Conservation (phyloP, 2,888 invertebrate genomes). For the Idaea biselata region DNA sequence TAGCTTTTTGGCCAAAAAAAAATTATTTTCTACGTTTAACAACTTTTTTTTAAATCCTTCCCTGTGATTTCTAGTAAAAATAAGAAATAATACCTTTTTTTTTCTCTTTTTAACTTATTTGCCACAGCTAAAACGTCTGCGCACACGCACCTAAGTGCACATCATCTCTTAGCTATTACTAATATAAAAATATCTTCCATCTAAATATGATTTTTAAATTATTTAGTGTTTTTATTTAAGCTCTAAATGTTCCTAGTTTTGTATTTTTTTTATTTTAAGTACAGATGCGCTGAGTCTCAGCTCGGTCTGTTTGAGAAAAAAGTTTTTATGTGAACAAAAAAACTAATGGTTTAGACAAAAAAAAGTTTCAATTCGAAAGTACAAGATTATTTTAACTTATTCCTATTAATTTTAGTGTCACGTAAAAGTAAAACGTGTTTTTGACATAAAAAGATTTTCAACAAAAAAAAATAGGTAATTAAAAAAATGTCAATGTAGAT, state of each 20-base stretch:
- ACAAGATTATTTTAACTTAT: too few relatives aligned
- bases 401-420: too few relatives aligned
- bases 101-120: background rate
- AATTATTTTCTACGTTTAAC: too few relatives aligned
- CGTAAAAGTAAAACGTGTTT: background rate
- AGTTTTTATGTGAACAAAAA: slow-evolving; percentile 6
- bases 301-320: slow-evolving; percentile 15
- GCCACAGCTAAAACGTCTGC: background rate
- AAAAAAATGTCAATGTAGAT: too few relatives aligned
- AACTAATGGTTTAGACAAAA: background rate
- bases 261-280: slow-evolving; percentile 59
- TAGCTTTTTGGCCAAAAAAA: too few relatives aligned
- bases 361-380: slow-evolving; percentile 5
- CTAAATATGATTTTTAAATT: slow-evolving; percentile 42
- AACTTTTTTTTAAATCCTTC: too few relatives aligned
- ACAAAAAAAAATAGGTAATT: background rate
- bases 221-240: slow-evolving; percentile 73
- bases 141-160: slow-evolving; percentile 3
- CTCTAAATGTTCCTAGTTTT: slow-evolving; percentile 75
- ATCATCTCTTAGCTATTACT: slow-evolving; percentile 15
- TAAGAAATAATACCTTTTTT: background rate
- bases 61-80: too few relatives aligned
- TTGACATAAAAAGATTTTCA: background rate
- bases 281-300: slow-evolving; percentile 17
- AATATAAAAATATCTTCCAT: slow-evolving; percentile 22